phyloP scores from a whole-genome alignment of 2,888 invertebrate species.

The Emmelina monodactyla region DNA sequence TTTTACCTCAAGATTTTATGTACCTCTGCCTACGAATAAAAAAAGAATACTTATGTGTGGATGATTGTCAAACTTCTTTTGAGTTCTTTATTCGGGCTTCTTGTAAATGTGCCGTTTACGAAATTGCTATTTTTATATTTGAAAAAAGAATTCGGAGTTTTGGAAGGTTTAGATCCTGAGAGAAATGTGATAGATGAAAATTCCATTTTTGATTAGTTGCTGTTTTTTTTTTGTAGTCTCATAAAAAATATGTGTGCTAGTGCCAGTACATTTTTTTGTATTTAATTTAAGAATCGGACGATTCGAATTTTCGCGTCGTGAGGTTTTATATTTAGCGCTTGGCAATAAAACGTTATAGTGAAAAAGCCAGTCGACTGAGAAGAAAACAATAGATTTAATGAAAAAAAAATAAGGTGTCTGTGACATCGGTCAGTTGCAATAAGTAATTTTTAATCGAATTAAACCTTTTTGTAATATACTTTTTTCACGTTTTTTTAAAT shows the following conservation, averaged over 20 bases:
- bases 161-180: conserved; percentile 16
- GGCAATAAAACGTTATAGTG: conserved; percentile 14
- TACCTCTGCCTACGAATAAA: too few relatives aligned
- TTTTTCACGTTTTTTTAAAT: conserved; percentile 15
- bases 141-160: conserved; percentile 2
- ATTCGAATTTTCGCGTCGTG: neutral
- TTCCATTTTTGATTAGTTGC: conserved; percentile 53
- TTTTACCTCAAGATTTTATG: too few relatives aligned
- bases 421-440: conserved; percentile 47
- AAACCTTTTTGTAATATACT: neutral
- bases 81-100: too few relatives aligned
- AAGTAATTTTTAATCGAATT: conserved; percentile 27
- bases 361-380: conserved; percentile 21
- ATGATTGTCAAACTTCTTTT: too few relatives aligned
- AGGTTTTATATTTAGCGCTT: neutral
- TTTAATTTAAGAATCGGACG: neutral
- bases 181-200: conserved; percentile 50
- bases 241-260: conserved; percentile 13
- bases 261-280: conserved; percentile 10
- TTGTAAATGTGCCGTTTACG: neutral
- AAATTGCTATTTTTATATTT: neutral
- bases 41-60: too few relatives aligned
- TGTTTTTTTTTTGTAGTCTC: conserved; percentile 22
- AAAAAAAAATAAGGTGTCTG: conserved; percentile 29
- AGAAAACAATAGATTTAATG: conserved; percentile 11